Conservation (phyloP, 2,888 invertebrate genomes). For the Oscheius myriophilus region DNA sequence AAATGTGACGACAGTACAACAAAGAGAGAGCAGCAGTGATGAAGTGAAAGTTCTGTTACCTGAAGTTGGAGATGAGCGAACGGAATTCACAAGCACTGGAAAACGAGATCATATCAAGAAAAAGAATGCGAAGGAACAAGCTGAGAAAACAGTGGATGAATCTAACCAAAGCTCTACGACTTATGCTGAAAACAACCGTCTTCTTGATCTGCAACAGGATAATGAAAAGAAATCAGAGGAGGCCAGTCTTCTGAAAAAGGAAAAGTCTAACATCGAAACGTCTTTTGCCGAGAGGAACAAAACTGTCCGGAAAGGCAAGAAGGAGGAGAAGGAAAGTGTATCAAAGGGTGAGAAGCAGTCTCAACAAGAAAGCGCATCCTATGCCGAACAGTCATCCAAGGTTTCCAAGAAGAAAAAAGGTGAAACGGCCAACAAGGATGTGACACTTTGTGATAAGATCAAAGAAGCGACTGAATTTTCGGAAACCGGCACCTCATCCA, state of each 20-base stretch:
- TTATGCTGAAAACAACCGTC: constrained; percentile 7
- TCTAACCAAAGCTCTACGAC: not conserved
- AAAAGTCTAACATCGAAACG: constrained; percentile 12
- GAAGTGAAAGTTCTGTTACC: no score
- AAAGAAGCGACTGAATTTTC: constrained; percentile 2
- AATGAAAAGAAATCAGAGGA: constrained; percentile 14
- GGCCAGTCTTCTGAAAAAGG: constrained; percentile 29
- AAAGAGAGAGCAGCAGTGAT: no score
- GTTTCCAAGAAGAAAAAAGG: constrained; percentile 3
- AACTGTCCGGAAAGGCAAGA: not conserved
- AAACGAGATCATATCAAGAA: not conserved
- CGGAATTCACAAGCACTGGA: no score
- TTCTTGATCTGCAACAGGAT: no score
- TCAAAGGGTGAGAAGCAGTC: not conserved
- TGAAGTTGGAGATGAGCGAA: no score
- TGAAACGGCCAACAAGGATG: not conserved
- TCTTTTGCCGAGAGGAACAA: constrained; percentile 22
- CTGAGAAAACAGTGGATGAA: constrained; percentile 20
- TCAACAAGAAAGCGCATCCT: constrained; percentile 22
- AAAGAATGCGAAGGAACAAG: not conserved
- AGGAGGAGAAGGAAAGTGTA: not conserved
- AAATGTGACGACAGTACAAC: not conserved
- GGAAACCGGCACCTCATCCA: not conserved
- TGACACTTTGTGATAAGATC: not conserved
- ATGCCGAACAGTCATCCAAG: constrained; percentile 28